Percentiles rank a stretch among this genome's conserved stretches.
Evolutionary conservation across 2,797 vertebrate species (phyloP).

Genomic region (Sarcophilus harrisii): DNA sequence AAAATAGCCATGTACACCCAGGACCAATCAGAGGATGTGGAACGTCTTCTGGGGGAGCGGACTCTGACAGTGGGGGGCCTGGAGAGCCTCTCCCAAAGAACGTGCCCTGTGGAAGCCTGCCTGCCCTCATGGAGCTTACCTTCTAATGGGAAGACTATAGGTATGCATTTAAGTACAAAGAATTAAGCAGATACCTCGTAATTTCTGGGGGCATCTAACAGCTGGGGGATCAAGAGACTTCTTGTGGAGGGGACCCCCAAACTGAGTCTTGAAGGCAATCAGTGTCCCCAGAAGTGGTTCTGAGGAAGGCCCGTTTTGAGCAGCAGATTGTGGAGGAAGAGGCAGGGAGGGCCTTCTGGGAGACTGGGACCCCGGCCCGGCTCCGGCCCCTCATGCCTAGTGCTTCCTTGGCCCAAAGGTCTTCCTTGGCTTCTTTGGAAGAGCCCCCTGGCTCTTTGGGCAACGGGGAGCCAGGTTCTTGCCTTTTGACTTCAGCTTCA

Average conservation of each 20-base stretch:
- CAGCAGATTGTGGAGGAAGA: background rate
- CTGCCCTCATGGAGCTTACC: no score
- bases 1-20: background rate
- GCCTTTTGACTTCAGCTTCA: background rate
- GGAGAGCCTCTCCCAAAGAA: background rate
- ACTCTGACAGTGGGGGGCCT: background rate
- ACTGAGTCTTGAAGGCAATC: background rate
- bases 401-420: background rate
- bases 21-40: background rate
- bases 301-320: background rate
- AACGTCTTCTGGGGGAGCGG: constrained; percentile 1
- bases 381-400: background rate
- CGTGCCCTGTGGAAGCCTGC: background rate
- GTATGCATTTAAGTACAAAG: background rate
- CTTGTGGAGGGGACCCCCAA: background rate
- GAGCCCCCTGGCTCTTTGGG: no score
- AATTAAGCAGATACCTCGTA: background rate
- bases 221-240: background rate
- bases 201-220: background rate
- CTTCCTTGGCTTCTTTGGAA: no score
- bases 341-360: background rate
- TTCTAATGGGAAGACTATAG: background rate
- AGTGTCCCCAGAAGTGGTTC: background rate
- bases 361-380: background rate
- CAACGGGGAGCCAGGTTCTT: background rate